Evolutionary conservation across 2,888 invertebrate species (phyloP), one percentile per base, ranked within the genome.

Genomic region (Melikaiella ostensackeni): DNA sequence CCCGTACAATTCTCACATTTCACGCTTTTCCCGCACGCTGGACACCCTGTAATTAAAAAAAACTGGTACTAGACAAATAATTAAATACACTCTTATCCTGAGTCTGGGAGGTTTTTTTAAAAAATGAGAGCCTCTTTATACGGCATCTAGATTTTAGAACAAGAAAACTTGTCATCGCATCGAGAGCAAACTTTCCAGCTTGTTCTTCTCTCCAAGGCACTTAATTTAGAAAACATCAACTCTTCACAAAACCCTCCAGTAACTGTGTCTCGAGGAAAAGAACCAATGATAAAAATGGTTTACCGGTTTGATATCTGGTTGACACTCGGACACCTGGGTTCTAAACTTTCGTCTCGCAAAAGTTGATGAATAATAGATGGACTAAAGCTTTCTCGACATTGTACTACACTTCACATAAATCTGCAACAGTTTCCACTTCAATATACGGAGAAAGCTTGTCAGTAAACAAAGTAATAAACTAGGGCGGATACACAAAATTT

Each of bases 361-460:
- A 66, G 42, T 66, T 66, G 27, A 66, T 66, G 42, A 66, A 66
- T 66, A 66, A 66, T 66, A 66, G 42, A 66, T 42, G 24, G 16
- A 27, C 64, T 46, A 66, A 64, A 64, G 42, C 46, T 46, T 42
- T 66, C 63, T 64, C 21, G 38, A 38, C 35, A 64, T n/a, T 64
- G 21, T 55, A n/a, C 21, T 11, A 21, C 9, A 38, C 35, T 21
- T 38, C 35, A 38, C 13, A 64, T 55, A 55, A 55, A 55, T 55
- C 50, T 55, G 9, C 7, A n/a, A 19, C 7, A 55, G 50, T 55
- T 55, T 11, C 38, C 35, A 64, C 13, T 21, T 64, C 21, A 38
- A 64, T 61, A 33, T 61, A 5, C 30, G 16, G 13, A n/a, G 35
- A 64, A 21, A 64, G 21, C 21, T 38, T 64, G 21, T 35, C 13